These are phyloP conservation scores for Bovichtus variegatus DNA, from an alignment of 2,797 vertebrate species.

Conservation along the genomic window DNA sequence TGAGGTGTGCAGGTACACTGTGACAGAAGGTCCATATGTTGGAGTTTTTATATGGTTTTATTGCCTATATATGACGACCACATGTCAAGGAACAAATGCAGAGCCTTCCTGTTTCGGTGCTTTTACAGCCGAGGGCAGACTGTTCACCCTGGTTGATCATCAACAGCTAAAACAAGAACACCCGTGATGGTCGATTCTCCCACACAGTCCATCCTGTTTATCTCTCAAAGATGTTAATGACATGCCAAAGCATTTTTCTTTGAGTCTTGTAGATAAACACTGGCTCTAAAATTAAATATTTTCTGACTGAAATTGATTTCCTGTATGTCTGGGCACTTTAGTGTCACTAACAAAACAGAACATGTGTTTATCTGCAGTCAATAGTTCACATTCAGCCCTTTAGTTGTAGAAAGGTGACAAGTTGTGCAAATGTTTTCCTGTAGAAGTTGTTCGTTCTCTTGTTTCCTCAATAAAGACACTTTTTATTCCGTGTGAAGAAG, in stretches of 20 bases:
- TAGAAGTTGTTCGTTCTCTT: neutral
- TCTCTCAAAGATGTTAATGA: neutral
- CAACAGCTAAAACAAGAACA: conserved; percentile 20
- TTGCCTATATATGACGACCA: neutral
- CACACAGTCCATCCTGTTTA: neutral
- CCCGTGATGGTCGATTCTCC: neutral
- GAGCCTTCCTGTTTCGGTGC: conserved; percentile 46
- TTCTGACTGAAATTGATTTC: neutral
- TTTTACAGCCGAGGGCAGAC: conserved; percentile 37
- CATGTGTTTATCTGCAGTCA: neutral
- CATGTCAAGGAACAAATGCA: conserved; percentile 13
- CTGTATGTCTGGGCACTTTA: too few species aligned
- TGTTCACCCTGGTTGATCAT: conserved; percentile 58
- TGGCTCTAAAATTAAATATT: too few species aligned
- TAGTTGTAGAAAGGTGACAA: neutral
- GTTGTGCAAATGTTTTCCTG: neutral
- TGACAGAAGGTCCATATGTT: neutral
- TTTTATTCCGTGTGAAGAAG: neutral
- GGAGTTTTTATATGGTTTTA: conserved; percentile 58
- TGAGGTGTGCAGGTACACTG: neutral
- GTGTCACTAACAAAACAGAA: neutral
- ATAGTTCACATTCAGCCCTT: neutral
- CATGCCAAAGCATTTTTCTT: neutral
- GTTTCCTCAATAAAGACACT: neutral
- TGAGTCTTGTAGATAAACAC: neutral